Conservation (phyloP, 2,888 invertebrate genomes). For the Noctua janthina region DNA sequence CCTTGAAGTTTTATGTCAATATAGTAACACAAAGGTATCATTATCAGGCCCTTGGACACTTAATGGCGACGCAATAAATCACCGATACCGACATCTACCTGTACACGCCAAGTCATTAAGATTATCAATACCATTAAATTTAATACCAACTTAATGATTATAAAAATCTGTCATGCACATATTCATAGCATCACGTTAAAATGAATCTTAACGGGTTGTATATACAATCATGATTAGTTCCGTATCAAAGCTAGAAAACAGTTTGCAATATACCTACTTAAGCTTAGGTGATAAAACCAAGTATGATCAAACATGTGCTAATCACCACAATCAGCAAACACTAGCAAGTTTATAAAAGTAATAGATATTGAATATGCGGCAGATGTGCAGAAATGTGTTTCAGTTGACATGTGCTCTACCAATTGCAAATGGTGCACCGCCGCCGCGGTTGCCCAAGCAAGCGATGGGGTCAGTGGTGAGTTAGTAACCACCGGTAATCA, state of each 20-base stretch:
- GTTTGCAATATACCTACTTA: slow-evolving; percentile 3
- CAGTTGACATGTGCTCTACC: slow-evolving; percentile 78
- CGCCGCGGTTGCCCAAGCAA: slow-evolving; percentile 82
- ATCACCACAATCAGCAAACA: slow-evolving; percentile 17
- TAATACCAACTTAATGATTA: slow-evolving; percentile 11
- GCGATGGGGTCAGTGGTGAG: slow-evolving; percentile 84
- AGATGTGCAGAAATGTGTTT: slow-evolving; percentile 78
- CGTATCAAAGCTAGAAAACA: slow-evolving; percentile 32
- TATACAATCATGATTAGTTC: slow-evolving; percentile 21
- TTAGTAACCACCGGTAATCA: slow-evolving; percentile 63
- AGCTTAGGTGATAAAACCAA: not conserved
- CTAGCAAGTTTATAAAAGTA: slow-evolving; percentile 23
- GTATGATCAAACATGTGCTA: slow-evolving; percentile 3
- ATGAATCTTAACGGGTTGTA: not conserved
- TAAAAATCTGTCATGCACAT: slow-evolving; percentile 11
- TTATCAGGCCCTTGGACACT: slow-evolving; percentile 56
- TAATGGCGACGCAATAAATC: slow-evolving; percentile 45
- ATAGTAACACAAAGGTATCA: slow-evolving; percentile 66
- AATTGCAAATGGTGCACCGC: slow-evolving; percentile 86
- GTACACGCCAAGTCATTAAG: slow-evolving; percentile 36
- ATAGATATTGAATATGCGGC: slow-evolving; percentile 69
- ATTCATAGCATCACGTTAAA: slow-evolving; percentile 8
- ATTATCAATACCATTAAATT: slow-evolving; percentile 5
- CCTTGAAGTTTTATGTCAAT: slow-evolving; percentile 67
- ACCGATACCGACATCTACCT: slow-evolving; percentile 19